Base-by-base conservation (phyloP, 2,888 invertebrate genomes). In the Hololepta plana region DNA sequence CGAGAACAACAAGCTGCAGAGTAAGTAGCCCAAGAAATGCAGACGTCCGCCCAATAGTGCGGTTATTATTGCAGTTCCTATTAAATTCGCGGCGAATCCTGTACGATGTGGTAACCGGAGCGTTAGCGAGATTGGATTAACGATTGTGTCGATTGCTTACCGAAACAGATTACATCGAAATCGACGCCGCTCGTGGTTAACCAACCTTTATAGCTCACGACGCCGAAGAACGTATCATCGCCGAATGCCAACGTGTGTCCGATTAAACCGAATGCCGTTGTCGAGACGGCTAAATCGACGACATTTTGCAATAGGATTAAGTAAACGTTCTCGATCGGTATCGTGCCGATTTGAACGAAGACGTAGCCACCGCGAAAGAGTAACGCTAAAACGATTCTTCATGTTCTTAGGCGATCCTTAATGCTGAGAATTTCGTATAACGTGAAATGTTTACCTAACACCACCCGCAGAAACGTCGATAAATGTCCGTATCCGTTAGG, bases 261-360 rank as follows among this genome's bases (percentile, higher is more conserved):
- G 4, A 46, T 14, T 5, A 48, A 17, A 2, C 43, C 32, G 32
- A 45, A 54, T 2, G 43, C 37, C 6, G 45, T 12, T 4, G 44
- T 45, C 4, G 43, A 38, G 24, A 46, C 42, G 4, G 43, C 40
- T 19, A 55, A 35, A 16, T 55, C 55, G 1, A 50, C 23, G 7
- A 49, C 33, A 32, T 54, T 54, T 11, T 54, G 51, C 1, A 53
- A 33, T 1, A 53, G 26, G 10, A 55, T 46, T 15, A 45, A 34
- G 26, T 51, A 51, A 2, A 49, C 43, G 28, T 52, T 46, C 27
- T 41, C 44, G 5, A 43, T 36, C 11, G 53, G 51, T 4, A 48
- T 36, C 24, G 44, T 49, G 19, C 52, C 52, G 10, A 43, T 27
- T 15, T 51, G 41, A 7, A 47, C 29, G 3, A 53, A 23, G 14